These are phyloP conservation scores for Callospermophilus lateralis DNA, from an alignment of 2,113 vertebrate species.

Conservation along the genomic window DNA sequence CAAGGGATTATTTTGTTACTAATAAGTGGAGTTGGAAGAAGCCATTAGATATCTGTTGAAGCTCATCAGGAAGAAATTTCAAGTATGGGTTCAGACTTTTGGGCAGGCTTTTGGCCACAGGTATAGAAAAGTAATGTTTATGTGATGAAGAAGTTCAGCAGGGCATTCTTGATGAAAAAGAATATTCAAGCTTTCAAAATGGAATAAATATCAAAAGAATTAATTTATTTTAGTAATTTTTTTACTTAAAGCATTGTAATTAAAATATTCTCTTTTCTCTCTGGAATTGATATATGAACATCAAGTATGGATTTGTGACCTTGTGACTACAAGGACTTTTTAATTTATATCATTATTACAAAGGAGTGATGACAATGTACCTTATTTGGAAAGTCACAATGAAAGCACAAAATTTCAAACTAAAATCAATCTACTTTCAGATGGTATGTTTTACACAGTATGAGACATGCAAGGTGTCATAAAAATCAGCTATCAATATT, in stretches of 20 bases:
- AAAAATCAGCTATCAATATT: not conserved
- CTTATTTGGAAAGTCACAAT: not conserved
- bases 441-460: too few relatives aligned
- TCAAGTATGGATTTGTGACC: not conserved
- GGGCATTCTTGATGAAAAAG: too few relatives aligned
- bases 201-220: too few relatives aligned
- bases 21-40: not conserved
- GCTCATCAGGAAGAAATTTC: too few relatives aligned
- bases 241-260: too few relatives aligned
- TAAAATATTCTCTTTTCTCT: too few relatives aligned
- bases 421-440: not conserved
- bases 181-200: too few relatives aligned
- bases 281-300: not conserved
- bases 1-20: not conserved
- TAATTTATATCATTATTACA: not conserved
- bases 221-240: too few relatives aligned
- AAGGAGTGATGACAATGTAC: not conserved
- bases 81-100: too few relatives aligned
- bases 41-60: too few relatives aligned
- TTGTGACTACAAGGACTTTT: not conserved
- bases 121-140: too few relatives aligned
- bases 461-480: not conserved
- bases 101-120: too few relatives aligned
- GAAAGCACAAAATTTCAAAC: not conserved
- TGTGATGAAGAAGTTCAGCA: not conserved